Conservation (phyloP, 2,797 vertebrate genomes). For the Philypnodon macrostomus region DNA sequence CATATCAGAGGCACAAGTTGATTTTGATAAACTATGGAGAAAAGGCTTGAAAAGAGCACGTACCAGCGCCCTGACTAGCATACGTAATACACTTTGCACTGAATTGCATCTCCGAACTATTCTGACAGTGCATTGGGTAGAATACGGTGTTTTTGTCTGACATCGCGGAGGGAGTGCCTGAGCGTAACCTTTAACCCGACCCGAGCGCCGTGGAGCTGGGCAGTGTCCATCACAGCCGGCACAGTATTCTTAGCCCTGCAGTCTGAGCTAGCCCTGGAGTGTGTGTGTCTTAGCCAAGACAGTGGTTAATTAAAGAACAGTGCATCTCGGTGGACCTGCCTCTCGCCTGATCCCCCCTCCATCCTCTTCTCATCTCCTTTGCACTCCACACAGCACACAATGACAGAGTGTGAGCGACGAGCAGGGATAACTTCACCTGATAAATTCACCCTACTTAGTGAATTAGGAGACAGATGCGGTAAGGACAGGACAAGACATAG, state of each 20-base stretch:
- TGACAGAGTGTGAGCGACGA: constrained; percentile 36
- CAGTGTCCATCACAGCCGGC: constrained; percentile 43
- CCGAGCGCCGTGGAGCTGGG: constrained; percentile 39
- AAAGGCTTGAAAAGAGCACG: constrained; percentile 15
- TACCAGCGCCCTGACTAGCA: constrained; percentile 11
- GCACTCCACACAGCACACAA: constrained; percentile 24
- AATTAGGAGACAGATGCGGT: too few relatives aligned
- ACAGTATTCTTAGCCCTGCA: constrained; percentile 54
- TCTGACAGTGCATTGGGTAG: constrained; percentile 9
- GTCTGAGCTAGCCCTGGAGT: constrained; percentile 25
- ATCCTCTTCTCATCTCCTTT: constrained; percentile 23
- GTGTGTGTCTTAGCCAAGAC: constrained; percentile 52
- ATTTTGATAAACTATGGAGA: constrained; percentile 44
- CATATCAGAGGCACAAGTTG: constrained; percentile 38
- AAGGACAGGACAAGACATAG: too few relatives aligned
- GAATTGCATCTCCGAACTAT: constrained; percentile 11
- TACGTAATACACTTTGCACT: constrained; percentile 25
- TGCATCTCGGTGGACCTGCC: constrained; percentile 64
- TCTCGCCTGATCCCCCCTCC: constrained; percentile 59
- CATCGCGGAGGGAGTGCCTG: constrained; percentile 23
- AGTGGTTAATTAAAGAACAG: constrained; percentile 70
- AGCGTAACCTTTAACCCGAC: constrained; percentile 61
- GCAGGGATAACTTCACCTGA: constrained; percentile 37
- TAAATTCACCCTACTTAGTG: too few relatives aligned
- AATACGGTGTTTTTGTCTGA: constrained; percentile 11